Percentiles rank a stretch among this genome's conserved stretches.
phyloP scores from a whole-genome alignment of 2,113 vertebrate species.

The Pelecanus crispus region DNA sequence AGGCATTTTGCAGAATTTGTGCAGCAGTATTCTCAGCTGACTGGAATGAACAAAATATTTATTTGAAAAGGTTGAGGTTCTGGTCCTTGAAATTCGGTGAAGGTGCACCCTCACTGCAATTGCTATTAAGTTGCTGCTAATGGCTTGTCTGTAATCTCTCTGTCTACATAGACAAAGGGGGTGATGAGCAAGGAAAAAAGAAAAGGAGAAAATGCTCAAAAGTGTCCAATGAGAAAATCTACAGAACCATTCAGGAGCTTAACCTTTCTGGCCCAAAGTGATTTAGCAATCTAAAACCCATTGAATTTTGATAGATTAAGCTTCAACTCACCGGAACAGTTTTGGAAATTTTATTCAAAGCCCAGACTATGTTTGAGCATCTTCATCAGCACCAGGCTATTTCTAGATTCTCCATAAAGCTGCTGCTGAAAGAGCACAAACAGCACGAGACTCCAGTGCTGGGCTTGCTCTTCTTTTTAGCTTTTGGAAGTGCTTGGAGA shows the following conservation, averaged over 20 bases:
- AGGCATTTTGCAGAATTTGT: neutral
- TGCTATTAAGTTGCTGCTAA: neutral
- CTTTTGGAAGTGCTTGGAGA: neutral
- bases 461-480: neutral
- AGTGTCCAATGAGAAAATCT: neutral
- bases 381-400: neutral
- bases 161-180: neutral
- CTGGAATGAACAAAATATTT: neutral
- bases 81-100: neutral
- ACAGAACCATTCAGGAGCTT: neutral
- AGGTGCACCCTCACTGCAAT: neutral
- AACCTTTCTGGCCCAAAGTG: neutral
- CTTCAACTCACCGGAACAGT: neutral
- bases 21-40: neutral
- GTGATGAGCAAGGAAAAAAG: neutral
- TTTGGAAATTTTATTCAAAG: neutral
- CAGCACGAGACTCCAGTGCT: accelerated
- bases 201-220: neutral
- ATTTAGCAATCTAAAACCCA: neutral
- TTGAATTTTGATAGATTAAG: neutral
- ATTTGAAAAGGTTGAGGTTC: neutral
- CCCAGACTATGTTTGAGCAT: neutral
- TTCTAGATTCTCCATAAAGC: neutral
- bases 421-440: neutral
- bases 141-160: neutral